Conservation (phyloP, 2,113 vertebrate species). For the Oxyura jamaicensis region DNA sequence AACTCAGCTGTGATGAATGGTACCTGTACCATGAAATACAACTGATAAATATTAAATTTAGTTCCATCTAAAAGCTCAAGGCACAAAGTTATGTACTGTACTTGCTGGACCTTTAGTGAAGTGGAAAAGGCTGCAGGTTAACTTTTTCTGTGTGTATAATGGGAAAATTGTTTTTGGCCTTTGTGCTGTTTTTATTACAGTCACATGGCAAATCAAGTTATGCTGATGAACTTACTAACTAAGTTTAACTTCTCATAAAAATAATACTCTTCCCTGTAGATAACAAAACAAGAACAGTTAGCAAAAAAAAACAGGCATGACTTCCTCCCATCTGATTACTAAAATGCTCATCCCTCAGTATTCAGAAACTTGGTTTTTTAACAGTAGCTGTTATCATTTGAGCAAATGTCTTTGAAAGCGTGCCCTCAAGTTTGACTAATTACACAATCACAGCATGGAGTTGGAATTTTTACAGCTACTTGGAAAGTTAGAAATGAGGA, state of each 20-base stretch:
- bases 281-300: not conserved
- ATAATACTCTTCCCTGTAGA: not conserved
- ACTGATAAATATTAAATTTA: slow-evolving; percentile 41
- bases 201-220: slow-evolving; percentile 9
- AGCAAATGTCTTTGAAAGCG: not conserved
- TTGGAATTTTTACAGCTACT: not conserved
- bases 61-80: slow-evolving; percentile 21
- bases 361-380: not conserved
- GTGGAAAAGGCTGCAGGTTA: slow-evolving; percentile 42
- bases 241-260: not conserved
- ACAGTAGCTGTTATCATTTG: not conserved
- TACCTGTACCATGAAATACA: slow-evolving; percentile 14
- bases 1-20: not conserved
- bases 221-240: not conserved
- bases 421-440: not conserved
- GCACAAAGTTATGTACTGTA: not conserved
- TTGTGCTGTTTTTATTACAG: slow-evolving; percentile 36
- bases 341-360: not conserved
- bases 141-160: slow-evolving; percentile 29
- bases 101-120: not conserved
- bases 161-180: slow-evolving; percentile 19
- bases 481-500: not conserved
- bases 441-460: not conserved
- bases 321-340: not conserved
- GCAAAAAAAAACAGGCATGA: not conserved